A percentile compares a stretch with the other conserved stretches of the same genome.
These are phyloP conservation scores for Styela plicata DNA, from an alignment of 23 tunicate species.

Conservation along the genomic window DNA sequence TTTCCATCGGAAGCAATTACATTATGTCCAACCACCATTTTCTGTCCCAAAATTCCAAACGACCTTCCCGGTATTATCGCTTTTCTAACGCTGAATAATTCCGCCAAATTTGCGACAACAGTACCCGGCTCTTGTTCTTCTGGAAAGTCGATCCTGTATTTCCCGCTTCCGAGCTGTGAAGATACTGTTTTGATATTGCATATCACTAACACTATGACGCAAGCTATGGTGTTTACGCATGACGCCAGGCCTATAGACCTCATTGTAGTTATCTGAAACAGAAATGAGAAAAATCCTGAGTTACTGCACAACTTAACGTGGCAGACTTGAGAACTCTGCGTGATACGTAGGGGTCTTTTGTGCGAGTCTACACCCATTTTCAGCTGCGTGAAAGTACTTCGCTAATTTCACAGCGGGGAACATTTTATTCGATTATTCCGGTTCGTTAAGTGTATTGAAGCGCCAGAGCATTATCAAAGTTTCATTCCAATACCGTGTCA, in stretches of 20 bases:
- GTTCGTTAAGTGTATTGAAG: constrained; percentile 20
- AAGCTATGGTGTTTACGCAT: not conserved
- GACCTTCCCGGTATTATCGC: not conserved
- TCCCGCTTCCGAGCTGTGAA: not conserved
- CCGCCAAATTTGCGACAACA: constrained; percentile 20
- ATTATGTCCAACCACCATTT: constrained; percentile 34
- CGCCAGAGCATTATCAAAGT: not conserved
- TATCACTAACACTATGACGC: not conserved
- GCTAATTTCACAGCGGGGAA: constrained; percentile 8
- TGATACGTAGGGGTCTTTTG: not conserved
- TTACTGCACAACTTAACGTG: not conserved
- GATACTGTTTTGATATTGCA: not conserved
- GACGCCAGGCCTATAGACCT: not conserved
- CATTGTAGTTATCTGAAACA: not conserved
- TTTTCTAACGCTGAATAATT: constrained; percentile 2
- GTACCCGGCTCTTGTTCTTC: constrained; percentile 34
- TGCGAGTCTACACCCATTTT: not conserved
- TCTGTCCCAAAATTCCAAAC: constrained; percentile 39
- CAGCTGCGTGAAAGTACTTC: not conserved
- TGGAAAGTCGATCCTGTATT: constrained; percentile 19
- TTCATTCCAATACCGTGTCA: not conserved
- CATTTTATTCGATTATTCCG: constrained; percentile 27
- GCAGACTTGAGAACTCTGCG: not conserved
- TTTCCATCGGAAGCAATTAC: constrained; percentile 23
- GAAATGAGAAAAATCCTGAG: not conserved